Conservation (phyloP, 2,797 vertebrate genomes). For the Poeciliopsis turneri region DNA sequence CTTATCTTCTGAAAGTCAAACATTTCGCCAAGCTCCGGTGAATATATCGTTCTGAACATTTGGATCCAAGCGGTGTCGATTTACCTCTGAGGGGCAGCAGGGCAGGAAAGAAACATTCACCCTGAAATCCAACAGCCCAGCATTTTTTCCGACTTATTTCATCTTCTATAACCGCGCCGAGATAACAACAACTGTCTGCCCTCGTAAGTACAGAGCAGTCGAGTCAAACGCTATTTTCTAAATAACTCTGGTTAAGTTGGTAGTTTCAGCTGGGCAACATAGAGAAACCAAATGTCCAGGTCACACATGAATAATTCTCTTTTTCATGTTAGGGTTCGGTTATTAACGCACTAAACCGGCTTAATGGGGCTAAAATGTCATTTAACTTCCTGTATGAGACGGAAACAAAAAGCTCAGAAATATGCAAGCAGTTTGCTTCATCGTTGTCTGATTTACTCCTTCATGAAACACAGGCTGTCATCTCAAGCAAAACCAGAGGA, state of each 20-base stretch:
- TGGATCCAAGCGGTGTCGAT: conserved; percentile 63
- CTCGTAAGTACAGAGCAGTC: conserved; percentile 37
- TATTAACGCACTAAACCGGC: conserved; percentile 19
- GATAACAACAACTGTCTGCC: conserved; percentile 31
- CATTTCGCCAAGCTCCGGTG: conserved; percentile 62
- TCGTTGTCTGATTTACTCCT: background rate
- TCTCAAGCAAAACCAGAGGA: background rate
- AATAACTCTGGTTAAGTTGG: conserved; percentile 40
- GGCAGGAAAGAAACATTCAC: conserved; percentile 67
- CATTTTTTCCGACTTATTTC: conserved; percentile 43
- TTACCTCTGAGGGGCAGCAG: conserved; percentile 50
- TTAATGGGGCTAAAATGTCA: conserved; percentile 4
- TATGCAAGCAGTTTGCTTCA: background rate
- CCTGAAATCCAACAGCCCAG: conserved; percentile 52
- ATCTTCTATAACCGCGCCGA: conserved; percentile 40
- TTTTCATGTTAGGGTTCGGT: background rate
- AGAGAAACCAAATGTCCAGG: conserved; percentile 19
- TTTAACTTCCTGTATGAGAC: background rate
- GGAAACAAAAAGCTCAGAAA: background rate
- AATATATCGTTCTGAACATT: conserved; percentile 68
- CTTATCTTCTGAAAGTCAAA: conserved; percentile 12
- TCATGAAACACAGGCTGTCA: conserved; percentile 16
- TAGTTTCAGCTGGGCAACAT: background rate
- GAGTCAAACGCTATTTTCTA: conserved; percentile 51
- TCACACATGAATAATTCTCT: conserved; percentile 18